Conservation (phyloP, 1,140 invertebrate species). For the Musca vetustissima region DNA sequence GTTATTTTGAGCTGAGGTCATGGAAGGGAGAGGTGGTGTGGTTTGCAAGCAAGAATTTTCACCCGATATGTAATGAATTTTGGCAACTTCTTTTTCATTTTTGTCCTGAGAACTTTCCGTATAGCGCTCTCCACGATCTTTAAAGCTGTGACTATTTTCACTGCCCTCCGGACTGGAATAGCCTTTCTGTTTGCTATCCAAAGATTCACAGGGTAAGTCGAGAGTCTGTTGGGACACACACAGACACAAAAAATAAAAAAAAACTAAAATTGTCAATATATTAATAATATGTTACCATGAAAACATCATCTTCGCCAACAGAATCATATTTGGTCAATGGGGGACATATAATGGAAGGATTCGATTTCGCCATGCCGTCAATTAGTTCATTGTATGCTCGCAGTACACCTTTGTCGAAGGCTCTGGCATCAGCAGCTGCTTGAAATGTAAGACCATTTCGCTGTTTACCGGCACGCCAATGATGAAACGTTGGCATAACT, state of each 20-base stretch:
- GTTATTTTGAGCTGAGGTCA: conserved; percentile 1
- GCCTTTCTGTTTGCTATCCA: conserved; percentile 56
- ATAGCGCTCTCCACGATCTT: conserved; percentile 37
- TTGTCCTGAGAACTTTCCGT: conserved; percentile 44
- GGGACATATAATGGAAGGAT: conserved; percentile 55
- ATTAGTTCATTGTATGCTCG: conserved; percentile 87
- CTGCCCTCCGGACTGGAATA: conserved; percentile 57
- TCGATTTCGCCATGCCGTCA: conserved; percentile 67
- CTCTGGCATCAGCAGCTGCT: conserved; percentile 88
- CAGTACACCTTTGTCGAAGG: conserved; percentile 90
- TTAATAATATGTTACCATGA: conserved; percentile 75
- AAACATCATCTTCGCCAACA: conserved; percentile 80
- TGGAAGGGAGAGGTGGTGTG: conserved; percentile 17
- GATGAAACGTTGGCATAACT: conserved; percentile 97
- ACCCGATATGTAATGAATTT: conserved; percentile 57
- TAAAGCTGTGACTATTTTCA: conserved; percentile 55
- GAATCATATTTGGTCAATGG: conserved; percentile 63
- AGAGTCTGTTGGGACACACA: conserved; percentile 65
- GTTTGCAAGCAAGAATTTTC: conserved; percentile 47
- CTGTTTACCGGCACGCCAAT: conserved; percentile 94
- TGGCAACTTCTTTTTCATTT: conserved; percentile 47
- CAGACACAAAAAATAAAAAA: not conserved
- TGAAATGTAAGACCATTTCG: conserved; percentile 94
- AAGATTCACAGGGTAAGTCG: conserved; percentile 76
- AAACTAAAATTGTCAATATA: no score